phyloP scores from a whole-genome alignment of 1,140 invertebrate species.

The Delia radicum region DNA sequence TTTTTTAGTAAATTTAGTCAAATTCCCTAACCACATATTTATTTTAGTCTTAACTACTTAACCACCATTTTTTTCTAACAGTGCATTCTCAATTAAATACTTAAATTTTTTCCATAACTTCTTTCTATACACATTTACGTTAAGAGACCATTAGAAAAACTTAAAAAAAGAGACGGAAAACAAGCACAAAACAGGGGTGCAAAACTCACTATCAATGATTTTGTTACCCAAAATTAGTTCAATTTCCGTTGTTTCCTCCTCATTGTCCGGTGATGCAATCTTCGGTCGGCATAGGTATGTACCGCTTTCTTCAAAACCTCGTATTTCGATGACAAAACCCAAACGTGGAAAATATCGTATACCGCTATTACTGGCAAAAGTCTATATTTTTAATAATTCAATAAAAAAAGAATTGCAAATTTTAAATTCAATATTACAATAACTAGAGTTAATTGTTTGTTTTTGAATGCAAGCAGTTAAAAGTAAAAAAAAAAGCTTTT shows the following conservation, averaged over 20 bases:
- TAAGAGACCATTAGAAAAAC: constrained; percentile 26
- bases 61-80: background rate
- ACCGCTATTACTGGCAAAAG: constrained; percentile 40
- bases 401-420: background rate
- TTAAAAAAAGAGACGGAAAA: constrained; percentile 37
- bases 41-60: background rate
- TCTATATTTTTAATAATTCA: constrained; percentile 31
- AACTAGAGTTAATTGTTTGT: background rate
- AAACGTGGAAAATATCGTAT: constrained; percentile 62
- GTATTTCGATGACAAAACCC: constrained; percentile 60
- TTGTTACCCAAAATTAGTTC: constrained; percentile 52
- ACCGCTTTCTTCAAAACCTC: constrained; percentile 54
- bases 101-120: background rate
- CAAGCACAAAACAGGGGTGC: constrained; percentile 56
- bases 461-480: background rate
- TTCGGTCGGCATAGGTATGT: constrained; percentile 58
- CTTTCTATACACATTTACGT: constrained; percentile 1
- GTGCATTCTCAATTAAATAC: background rate
- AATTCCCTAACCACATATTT: background rate
- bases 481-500: background rate
- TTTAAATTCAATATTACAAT: background rate
- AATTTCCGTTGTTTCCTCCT: constrained; percentile 39
- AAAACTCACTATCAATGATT: constrained; percentile 56
- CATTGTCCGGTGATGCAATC: constrained; percentile 35
- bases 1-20: too few relatives aligned